Evolutionary conservation across 1,140 invertebrate genomes (phyloP), one percentile per base, ranked within the genome.

Genomic region (Aphaenogaster floridana): DNA sequence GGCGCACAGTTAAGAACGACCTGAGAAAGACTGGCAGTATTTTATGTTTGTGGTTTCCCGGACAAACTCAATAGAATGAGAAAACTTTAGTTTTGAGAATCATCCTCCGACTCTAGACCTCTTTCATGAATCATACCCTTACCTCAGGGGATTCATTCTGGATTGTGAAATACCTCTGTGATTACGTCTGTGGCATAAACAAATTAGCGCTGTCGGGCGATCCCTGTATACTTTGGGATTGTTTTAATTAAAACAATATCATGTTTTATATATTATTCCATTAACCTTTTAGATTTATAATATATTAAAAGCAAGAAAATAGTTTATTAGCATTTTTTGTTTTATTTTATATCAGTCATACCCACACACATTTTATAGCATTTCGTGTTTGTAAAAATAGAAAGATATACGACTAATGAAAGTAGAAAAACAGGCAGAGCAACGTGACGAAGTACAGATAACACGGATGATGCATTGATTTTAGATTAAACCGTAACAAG

Each of bases 181-280:
- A 91, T 91, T 91, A 88, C 85, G 63, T 28, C 36, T 61, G 21
- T 61, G 79, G 59, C 88, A 76, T 85, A 88, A 90, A 90, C 88
- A 79, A 90, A 90, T 90, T 90, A 90, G 54, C 42, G 59, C 6
- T 50, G 48, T 42, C 34, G 11, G n/a, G 45, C 63, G 52, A 48
- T 74, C 59, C 42, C 28, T 11, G 15, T 15, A 34, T 45, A 50
- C 42, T 76, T 71, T 39, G 21, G 28, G 17, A 52, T 39, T 45
- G 36, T 54, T 57, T 64, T 61, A 59, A 79, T 77, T 85, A 89
- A 69, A 89, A 86, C 68, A 28, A 28, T 28, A 5, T 50, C 59
- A 77, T 80, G 42, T 66, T 57, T 0, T 9, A 21, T 8, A 21
- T 28, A 28, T 28, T 28, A 28, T 28, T 28, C 28, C 28, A 28